Conservation (phyloP, 2,888 invertebrate species). For the Fragum sueziense region DNA sequence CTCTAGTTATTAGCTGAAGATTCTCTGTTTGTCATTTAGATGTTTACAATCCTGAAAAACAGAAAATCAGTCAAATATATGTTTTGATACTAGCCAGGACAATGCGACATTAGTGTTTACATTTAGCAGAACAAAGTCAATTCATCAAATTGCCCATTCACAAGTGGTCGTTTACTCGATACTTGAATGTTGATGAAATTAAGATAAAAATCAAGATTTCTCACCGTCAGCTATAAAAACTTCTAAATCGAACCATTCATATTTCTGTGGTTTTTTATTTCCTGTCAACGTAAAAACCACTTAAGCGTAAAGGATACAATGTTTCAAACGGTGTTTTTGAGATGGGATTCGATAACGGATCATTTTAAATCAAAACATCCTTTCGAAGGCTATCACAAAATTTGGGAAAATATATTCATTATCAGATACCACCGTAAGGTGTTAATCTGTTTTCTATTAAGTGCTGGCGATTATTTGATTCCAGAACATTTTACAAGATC, state of each 20-base stretch:
- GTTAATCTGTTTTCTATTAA: too few species aligned
- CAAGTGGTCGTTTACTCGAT: background rate
- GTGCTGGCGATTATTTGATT: too few species aligned
- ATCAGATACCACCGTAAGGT: too few species aligned
- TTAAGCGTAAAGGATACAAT: conserved; percentile 16
- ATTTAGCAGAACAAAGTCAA: background rate
- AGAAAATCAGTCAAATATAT: too few species aligned
- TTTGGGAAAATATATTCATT: too few species aligned
- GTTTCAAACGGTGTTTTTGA: conserved; percentile 17
- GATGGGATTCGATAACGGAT: background rate
- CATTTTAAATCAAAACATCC: background rate
- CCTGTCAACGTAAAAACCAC: conserved; percentile 17
- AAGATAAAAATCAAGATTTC: conserved; percentile 18
- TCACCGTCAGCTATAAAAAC: conserved; percentile 10
- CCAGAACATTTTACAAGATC: too few species aligned
- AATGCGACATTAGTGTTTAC: background rate
- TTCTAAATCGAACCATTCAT: conserved; percentile 14
- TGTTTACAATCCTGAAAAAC: too few species aligned
- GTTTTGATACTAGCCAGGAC: too few species aligned
- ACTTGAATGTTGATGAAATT: conserved; percentile 7
- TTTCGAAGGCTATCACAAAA: background rate
- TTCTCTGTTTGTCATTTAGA: too few species aligned
- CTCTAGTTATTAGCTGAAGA: too few species aligned
- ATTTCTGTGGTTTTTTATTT: conserved; percentile 21
- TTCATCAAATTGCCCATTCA: background rate